Evolutionary conservation across 2,797 vertebrate genomes (phyloP).

Genomic region (Anguilla obscura): DNA sequence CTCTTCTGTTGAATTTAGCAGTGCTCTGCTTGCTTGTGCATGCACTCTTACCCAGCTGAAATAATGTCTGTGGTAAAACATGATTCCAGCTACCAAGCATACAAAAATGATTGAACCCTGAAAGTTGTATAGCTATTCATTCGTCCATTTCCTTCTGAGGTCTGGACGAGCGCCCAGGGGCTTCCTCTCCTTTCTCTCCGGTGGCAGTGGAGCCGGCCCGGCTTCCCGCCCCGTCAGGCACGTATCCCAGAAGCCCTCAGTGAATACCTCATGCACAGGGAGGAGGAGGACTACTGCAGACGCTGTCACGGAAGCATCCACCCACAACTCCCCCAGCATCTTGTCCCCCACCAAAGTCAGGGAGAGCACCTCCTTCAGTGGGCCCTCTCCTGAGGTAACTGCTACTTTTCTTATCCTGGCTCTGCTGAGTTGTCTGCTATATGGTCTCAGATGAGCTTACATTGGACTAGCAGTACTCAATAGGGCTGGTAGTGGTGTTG

Average conservation of each 20-base stretch:
- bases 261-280: conserved; percentile 52
- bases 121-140: neutral
- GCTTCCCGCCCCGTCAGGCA: conserved; percentile 56
- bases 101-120: neutral
- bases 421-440: neutral
- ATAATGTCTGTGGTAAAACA: neutral
- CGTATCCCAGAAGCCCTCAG: conserved; percentile 55
- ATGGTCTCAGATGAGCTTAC: neutral
- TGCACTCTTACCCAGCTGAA: neutral
- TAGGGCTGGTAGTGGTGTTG: neutral
- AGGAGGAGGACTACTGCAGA: conserved; percentile 48
- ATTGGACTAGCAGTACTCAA: neutral
- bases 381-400: conserved; percentile 48
- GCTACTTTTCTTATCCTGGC: too few relatives aligned
- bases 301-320: conserved; percentile 37
- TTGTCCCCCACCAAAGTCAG: neutral
- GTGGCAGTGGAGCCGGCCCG: conserved; percentile 56
- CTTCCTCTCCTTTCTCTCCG: conserved; percentile 77
- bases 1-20: neutral
- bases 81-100: neutral
- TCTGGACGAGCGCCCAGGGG: conserved; percentile 73
- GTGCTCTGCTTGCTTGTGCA: neutral
- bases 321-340: neutral
- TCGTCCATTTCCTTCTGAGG: conserved; percentile 41
- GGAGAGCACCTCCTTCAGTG: neutral